These are phyloP conservation scores for Octonoba sinensis DNA, from an alignment of 2,888 invertebrate species.

Conservation along the genomic window DNA sequence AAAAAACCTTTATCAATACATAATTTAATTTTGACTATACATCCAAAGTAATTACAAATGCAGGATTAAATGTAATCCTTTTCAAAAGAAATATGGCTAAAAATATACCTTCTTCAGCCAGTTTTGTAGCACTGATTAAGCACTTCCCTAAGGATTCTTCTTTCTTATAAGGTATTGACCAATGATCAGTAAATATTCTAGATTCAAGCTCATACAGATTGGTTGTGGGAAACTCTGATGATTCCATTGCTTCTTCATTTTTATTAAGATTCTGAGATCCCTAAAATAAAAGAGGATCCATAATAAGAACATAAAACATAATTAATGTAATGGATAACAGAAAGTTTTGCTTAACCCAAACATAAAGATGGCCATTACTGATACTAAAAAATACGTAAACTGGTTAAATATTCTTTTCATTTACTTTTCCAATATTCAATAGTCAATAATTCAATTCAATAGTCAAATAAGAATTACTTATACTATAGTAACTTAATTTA, in stretches of 20 bases:
- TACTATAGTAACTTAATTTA: no score
- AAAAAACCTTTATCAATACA: neutral
- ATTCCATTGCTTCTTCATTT: conserved; percentile 51
- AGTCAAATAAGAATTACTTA: no score
- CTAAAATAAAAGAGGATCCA: conserved; percentile 7
- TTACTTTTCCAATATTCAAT: no score
- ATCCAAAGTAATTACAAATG: neutral
- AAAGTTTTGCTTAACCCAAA: no score
- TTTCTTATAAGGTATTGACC: conserved; percentile 74
- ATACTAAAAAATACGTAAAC: no score
- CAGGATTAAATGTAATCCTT: neutral
- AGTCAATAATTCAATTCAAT: no score
- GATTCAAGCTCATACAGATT: conserved; percentile 73
- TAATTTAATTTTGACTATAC: neutral
- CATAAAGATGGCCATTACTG: no score
- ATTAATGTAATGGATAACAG: neutral
- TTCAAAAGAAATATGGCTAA: neutral
- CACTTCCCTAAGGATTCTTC: conserved; percentile 74
- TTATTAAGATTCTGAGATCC: conserved; percentile 28
- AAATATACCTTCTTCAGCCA: conserved; percentile 71
- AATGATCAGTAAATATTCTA: conserved; percentile 73
- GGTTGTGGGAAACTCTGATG: conserved; percentile 72
- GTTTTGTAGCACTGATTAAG: conserved; percentile 71
- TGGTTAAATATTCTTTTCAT: no score
- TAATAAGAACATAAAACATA: neutral